Conservation (phyloP, 2,113 vertebrate species). For the mouse (Mus musculus) region GRCm39 chr10:13597001-13597500, state of each 20-base stretch:
- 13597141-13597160: background rate
- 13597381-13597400: background rate
- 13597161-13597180: background rate
- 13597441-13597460: slow-evolving; percentile 12
- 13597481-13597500: slow-evolving; percentile 15
- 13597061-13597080: background rate
- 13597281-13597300: background rate
- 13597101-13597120: background rate
- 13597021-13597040: background rate
- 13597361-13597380: background rate
- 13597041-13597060: background rate
- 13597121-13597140: background rate
- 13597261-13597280: background rate
- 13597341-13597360: slow-evolving; percentile 37
- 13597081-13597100: background rate
- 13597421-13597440: background rate
- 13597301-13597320: background rate
- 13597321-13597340: background rate
- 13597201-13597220: background rate
- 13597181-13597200: background rate
- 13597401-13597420: slow-evolving; percentile 1
- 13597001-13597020: background rate
- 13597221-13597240: background rate
- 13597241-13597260: slow-evolving; percentile 32
- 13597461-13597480: background rate